Conservation (phyloP, 2,888 invertebrate genomes). For the Hydropsyche betteni region DNA sequence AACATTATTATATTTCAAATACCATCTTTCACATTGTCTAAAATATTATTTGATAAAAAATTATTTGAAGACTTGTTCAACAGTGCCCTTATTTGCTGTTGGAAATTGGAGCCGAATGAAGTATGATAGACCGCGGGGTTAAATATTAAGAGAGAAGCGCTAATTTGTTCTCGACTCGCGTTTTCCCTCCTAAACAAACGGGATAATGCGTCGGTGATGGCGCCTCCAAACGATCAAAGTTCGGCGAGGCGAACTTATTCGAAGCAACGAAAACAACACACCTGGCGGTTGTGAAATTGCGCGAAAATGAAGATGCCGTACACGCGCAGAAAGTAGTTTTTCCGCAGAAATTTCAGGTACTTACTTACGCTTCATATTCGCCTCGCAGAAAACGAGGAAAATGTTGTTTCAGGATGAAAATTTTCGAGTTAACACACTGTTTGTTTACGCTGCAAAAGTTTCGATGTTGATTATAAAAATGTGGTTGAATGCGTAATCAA, state of each 20-base stretch:
- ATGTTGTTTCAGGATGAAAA: no score
- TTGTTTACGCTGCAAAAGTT: no score
- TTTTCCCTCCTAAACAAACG: conserved; percentile 4
- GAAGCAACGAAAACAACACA: neutral
- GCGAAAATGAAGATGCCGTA: conserved; percentile 5
- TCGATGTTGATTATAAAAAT: no score
- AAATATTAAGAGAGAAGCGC: conserved; percentile 31
- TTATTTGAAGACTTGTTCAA: neutral
- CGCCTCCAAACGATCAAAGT: conserved; percentile 18
- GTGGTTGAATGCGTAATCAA: no score
- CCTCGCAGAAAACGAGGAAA: no score
- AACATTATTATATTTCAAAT: no score
- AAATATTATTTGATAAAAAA: no score
- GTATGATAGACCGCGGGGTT: conserved; percentile 35
- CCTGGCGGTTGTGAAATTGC: conserved; percentile 5
- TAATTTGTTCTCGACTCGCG: no score
- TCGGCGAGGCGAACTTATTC: neutral
- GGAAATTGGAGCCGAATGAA: conserved; percentile 30
- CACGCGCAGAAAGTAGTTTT: neutral
- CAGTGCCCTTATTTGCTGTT: neutral
- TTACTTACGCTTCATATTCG: no score
- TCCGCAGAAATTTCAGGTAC: no score
- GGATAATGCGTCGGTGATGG: conserved; percentile 11
- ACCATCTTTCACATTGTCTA: no score
- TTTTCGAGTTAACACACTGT: no score